phyloP scores from a whole-genome alignment of 2,113 vertebrate genomes.

The Nothocercus julius region DNA sequence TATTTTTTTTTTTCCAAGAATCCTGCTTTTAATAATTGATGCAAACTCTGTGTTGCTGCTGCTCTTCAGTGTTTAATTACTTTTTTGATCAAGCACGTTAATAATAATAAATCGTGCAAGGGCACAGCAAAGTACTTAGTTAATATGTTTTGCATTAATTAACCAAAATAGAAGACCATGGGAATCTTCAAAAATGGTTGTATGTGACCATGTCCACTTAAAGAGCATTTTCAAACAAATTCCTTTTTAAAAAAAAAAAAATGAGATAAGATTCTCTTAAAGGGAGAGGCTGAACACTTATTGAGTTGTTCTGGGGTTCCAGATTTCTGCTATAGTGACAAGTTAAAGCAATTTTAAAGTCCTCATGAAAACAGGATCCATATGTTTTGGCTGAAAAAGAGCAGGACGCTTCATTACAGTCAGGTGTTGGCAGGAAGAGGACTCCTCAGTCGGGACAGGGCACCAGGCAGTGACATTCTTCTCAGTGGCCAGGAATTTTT shows the following conservation, averaged over 20 bases:
- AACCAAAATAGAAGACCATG: conserved; percentile 57
- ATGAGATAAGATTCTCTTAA: neutral
- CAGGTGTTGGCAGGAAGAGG: neutral
- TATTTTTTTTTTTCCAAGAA: conserved; percentile 67
- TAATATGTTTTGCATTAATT: conserved; percentile 76
- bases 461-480: neutral
- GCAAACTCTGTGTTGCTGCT: conserved; percentile 56
- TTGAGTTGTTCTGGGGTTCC: neutral
- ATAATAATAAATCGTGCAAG: conserved; percentile 77
- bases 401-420: neutral
- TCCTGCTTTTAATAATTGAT: conserved; percentile 74
- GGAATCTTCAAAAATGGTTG: conserved; percentile 31
- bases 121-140: conserved; percentile 71
- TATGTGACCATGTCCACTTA: conserved; percentile 5
- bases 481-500: neutral
- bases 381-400: neutral
- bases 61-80: conserved; percentile 78
- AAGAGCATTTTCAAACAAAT: conserved; percentile 60
- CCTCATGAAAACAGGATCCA: neutral
- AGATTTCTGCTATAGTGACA: neutral
- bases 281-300: neutral
- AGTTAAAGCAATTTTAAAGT: neutral
- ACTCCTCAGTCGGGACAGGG: neutral
- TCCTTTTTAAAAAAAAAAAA: neutral
- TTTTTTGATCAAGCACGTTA: conserved; percentile 82